A percentile compares a stretch with the other conserved stretches of the same genome.
phyloP scores from a whole-genome alignment of 2,113 vertebrate genomes.

The Callionymus lyra region DNA sequence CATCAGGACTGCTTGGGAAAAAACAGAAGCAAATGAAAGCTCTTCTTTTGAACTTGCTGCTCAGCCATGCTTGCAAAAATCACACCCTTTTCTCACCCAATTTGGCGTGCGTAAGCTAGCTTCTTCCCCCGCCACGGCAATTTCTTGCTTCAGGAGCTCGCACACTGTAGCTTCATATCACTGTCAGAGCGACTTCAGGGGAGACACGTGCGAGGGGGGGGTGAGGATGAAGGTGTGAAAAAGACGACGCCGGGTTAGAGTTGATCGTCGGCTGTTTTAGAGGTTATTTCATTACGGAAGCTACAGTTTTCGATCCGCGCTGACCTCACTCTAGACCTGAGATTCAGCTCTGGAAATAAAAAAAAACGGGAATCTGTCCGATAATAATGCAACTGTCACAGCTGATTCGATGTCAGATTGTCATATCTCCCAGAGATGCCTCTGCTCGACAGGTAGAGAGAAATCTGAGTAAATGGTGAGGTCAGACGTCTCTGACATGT shows the following conservation, averaged over 20 bases:
- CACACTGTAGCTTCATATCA: background rate
- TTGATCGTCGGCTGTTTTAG: too few relatives aligned
- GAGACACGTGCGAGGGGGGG: slow-evolving; percentile 5
- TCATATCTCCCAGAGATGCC: slow-evolving; percentile 14
- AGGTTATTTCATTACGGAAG: too few relatives aligned
- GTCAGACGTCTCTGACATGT: slow-evolving; percentile 29
- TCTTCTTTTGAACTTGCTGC: background rate
- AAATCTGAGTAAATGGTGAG: slow-evolving; percentile 19
- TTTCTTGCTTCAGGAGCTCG: slow-evolving; percentile 1
- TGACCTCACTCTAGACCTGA: too few relatives aligned
- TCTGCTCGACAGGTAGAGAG: slow-evolving; percentile 17
- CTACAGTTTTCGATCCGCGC: too few relatives aligned
- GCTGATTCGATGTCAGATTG: slow-evolving; percentile 14
- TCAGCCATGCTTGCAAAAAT: slow-evolving; percentile 10
- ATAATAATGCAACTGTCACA: slow-evolving; percentile 7
- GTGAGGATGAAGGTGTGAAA: slow-evolving; percentile 18
- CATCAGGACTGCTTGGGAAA: too few relatives aligned
- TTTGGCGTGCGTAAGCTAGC: background rate
- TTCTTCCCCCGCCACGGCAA: background rate
- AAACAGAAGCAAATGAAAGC: too few relatives aligned
- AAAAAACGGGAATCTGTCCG: background rate
- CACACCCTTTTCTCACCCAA: slow-evolving; percentile 6
- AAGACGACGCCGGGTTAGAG: slow-evolving; percentile 1
- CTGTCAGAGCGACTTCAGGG: slow-evolving; percentile 17
- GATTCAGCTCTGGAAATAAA: background rate